Conservation (phyloP, 1,140 invertebrate genomes). For the Penaeus japonicus region DNA sequence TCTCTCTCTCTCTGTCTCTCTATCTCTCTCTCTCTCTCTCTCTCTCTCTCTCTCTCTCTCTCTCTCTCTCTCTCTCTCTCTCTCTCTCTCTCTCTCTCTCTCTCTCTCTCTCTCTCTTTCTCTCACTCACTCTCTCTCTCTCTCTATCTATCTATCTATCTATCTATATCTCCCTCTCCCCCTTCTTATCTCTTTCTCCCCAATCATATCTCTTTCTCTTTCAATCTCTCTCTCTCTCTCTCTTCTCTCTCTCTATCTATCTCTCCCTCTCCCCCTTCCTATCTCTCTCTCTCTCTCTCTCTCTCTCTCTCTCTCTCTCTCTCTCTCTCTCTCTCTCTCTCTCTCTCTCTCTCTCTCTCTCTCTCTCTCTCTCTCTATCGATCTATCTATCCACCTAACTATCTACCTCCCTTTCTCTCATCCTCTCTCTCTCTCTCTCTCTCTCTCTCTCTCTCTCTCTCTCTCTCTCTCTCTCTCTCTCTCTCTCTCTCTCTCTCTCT, state of each 20-base stretch:
- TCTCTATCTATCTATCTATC: background rate
- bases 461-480: background rate
- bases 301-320: background rate
- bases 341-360: background rate
- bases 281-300: background rate
- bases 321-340: background rate
- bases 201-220: background rate
- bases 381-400: background rate
- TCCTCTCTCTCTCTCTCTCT: background rate
- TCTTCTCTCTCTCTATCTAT: background rate
- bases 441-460: constrained; percentile 1
- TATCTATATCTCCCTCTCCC: background rate
- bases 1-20: background rate
- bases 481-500: background rate
- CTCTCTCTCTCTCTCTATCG: background rate
- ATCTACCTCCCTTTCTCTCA: background rate
- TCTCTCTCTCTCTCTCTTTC: background rate
- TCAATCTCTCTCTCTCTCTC: too few relatives aligned
- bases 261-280: background rate
- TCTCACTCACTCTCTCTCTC: background rate
- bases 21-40: background rate
- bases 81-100: background rate
- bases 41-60: background rate
- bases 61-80: too few relatives aligned
- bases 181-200: background rate